These are phyloP conservation scores for Paraescarpia echinospica DNA, from an alignment of 1,140 invertebrate species.

Conservation along the genomic window DNA sequence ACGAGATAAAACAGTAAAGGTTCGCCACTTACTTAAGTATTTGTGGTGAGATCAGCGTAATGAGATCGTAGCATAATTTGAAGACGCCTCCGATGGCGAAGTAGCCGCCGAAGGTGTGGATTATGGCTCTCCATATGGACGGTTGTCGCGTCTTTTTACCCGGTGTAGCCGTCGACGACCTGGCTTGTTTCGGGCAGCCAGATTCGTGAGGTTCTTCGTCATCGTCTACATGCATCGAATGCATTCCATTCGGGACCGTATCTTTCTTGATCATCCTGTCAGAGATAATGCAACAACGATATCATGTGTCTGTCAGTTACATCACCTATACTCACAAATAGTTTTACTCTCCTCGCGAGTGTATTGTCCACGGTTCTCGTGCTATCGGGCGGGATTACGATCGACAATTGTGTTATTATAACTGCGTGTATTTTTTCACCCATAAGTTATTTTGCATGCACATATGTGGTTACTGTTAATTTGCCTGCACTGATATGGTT, in stretches of 20 bases:
- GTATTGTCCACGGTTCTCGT: background rate
- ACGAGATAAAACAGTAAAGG: background rate
- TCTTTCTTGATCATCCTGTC: background rate
- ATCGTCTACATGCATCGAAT: background rate
- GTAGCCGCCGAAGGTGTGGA: slow-evolving; percentile 10
- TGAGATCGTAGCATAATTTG: slow-evolving; percentile 23
- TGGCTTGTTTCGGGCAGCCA: background rate
- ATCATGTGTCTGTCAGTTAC: background rate
- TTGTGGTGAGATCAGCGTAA: slow-evolving; percentile 20
- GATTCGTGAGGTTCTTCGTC: background rate
- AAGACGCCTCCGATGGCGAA: slow-evolving; percentile 23
- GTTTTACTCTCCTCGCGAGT: background rate
- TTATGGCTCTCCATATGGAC: slow-evolving; percentile 36
- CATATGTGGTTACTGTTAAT: no score
- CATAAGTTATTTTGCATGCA: no score
- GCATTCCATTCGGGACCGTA: background rate
- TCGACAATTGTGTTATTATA: no score
- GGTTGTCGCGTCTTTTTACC: slow-evolving; percentile 51
- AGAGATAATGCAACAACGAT: background rate
- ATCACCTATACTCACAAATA: background rate
- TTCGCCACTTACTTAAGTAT: slow-evolving; percentile 19
- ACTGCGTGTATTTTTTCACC: no score
- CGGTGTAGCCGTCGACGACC: background rate
- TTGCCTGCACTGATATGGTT: no score
- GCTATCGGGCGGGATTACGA: background rate